Percentiles rank a stretch among this genome's conserved stretches.
Evolutionary conservation across 2,113 vertebrate genomes (phyloP).

Genomic region (Leptodactylus fuscus): DNA sequence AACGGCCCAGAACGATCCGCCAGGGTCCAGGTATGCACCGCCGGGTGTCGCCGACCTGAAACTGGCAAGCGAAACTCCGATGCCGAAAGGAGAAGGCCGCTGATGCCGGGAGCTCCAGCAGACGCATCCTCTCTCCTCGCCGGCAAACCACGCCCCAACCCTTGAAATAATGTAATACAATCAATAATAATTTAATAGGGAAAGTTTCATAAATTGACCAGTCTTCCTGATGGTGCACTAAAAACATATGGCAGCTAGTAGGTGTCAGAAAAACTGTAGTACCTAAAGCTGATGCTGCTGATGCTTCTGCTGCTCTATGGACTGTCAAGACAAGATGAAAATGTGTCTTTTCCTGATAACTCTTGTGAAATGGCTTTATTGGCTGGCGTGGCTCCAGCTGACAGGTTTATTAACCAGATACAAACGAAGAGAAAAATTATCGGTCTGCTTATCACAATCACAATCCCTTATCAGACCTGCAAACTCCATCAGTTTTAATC

Average conservation of each 20-base stretch:
- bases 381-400: conserved; percentile 69
- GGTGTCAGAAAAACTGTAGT: background rate
- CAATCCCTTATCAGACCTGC: conserved; percentile 73
- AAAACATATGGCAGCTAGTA: background rate
- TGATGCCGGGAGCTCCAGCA: too few species aligned
- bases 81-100: too few species aligned
- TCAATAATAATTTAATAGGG: background rate
- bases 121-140: too few species aligned
- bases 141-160: too few species aligned
- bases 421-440: conserved; percentile 62
- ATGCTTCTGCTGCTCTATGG: conserved; percentile 58
- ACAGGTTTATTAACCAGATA: conserved; percentile 79
- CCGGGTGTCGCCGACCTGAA: too few species aligned
- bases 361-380: conserved; percentile 69
- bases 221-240: background rate
- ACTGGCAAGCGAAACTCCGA: too few species aligned
- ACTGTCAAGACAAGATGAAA: conserved; percentile 70
- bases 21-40: too few species aligned
- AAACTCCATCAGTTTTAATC: conserved; percentile 74
- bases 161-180: background rate
- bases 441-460: conserved; percentile 67
- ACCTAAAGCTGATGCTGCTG: conserved; percentile 37
- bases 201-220: background rate
- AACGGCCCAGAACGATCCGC: too few species aligned
- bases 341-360: conserved; percentile 76